Percentiles rank a stretch among this genome's conserved stretches.
phyloP scores from a whole-genome alignment of 2,888 invertebrate genomes.

The Diabrotica balteata region DNA sequence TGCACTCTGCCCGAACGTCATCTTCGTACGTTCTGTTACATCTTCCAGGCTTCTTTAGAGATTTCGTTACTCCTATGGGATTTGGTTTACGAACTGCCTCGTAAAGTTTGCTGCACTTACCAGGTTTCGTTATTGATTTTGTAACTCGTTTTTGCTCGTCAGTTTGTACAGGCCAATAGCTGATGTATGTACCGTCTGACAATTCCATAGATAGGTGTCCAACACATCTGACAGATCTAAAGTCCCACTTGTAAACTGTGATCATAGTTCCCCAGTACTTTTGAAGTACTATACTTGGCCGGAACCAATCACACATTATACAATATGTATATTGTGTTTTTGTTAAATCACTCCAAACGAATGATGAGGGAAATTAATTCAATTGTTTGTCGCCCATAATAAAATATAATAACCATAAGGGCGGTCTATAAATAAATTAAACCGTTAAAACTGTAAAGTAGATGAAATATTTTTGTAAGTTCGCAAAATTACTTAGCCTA shows the following conservation, averaged over 20 bases:
- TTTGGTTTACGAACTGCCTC: not conserved
- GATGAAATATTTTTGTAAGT: no score
- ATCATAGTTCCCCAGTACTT: conserved; percentile 1
- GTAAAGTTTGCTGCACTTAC: conserved; percentile 7
- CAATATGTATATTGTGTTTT: not conserved
- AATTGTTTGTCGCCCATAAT: not conserved
- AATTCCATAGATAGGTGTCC: conserved; percentile 11
- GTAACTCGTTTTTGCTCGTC: not conserved
- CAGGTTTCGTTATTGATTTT: conserved; percentile 2
- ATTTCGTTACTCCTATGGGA: not conserved
- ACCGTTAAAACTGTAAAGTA: no score
- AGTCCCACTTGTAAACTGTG: conserved; percentile 10
- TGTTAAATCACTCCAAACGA: no score
- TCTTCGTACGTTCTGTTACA: conserved; percentile 3
- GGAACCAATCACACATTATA: not conserved
- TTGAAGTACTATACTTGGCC: not conserved
- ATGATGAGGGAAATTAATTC: not conserved
- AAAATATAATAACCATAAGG: no score
- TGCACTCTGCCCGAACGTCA: not conserved
- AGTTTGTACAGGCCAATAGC: not conserved
- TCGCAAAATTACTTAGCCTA: no score
- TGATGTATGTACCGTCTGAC: conserved; percentile 8
- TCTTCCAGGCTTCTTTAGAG: conserved; percentile 4
- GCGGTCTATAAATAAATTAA: no score
- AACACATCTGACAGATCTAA: conserved; percentile 7